Percentiles rank a stretch among this genome's conserved stretches.
phyloP scores from a whole-genome alignment of 2,888 invertebrate species.

The Rhingia rostrata region DNA sequence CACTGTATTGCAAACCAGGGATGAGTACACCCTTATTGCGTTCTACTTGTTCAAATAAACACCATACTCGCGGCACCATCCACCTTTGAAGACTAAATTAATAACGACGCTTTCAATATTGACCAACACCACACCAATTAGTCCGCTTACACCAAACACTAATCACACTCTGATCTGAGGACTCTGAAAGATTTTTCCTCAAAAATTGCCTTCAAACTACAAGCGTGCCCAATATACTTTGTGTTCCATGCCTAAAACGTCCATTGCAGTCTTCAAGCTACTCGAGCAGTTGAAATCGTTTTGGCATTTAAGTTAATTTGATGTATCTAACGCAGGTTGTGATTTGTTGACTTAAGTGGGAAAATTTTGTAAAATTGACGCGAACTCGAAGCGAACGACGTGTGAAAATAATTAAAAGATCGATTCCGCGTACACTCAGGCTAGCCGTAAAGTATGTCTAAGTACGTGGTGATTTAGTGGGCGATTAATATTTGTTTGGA shows the following conservation, averaged over 20 bases:
- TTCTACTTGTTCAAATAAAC: no score
- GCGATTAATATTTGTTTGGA: conserved; percentile 58
- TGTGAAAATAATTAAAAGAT: conserved; percentile 66
- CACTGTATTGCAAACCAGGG: no score
- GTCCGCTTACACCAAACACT: conserved; percentile 12
- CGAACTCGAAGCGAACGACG: conserved; percentile 21
- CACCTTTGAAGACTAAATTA: no score
- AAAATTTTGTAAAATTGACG: conserved; percentile 49
- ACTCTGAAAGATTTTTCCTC: background rate
- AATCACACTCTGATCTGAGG: conserved; percentile 11
- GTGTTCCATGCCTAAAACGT: background rate
- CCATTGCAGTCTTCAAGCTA: background rate
- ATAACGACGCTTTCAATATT: background rate
- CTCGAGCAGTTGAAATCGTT: conserved; percentile 1
- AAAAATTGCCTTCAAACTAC: conserved; percentile 1
- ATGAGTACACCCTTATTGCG: no score
- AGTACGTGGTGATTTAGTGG: conserved; percentile 29
- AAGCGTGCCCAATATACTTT: background rate
- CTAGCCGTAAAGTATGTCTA: conserved; percentile 11
- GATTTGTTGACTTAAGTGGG: conserved; percentile 39
- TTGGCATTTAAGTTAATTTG: conserved; percentile 46
- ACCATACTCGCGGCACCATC: no score
- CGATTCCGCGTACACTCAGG: conserved; percentile 35
- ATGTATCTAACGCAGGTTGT: conserved; percentile 31
- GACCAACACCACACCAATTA: background rate